phyloP scores from a whole-genome alignment of 2,888 invertebrate genomes.

The Cecidostiba fungosa region DNA sequence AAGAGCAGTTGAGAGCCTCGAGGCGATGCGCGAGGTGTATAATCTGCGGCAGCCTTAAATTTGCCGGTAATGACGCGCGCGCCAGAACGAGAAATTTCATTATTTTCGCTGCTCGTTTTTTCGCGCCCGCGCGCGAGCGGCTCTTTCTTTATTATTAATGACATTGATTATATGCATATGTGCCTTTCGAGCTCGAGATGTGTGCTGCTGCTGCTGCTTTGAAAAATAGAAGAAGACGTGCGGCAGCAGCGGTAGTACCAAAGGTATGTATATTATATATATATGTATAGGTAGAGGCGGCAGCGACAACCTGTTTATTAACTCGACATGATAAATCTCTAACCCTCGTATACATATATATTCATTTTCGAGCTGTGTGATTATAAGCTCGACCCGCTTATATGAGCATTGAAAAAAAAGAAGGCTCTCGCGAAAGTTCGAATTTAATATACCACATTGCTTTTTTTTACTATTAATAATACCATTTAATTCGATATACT shows the following conservation, averaged over 20 bases:
- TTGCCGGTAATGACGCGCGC: slow-evolving; percentile 55
- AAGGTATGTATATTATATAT: neutral
- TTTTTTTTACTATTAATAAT: neutral
- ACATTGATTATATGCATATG: slow-evolving; percentile 52
- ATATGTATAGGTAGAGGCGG: neutral
- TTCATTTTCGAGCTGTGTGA: neutral
- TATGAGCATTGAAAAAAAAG: neutral
- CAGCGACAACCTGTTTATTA: slow-evolving; percentile 66
- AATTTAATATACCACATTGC: neutral
- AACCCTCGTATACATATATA: slow-evolving; percentile 5
- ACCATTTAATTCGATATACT: no score
- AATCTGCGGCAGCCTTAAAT: slow-evolving; percentile 56
- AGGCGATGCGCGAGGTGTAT: slow-evolving; percentile 26
- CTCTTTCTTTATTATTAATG: slow-evolving; percentile 49
- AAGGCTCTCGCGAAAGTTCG: neutral
- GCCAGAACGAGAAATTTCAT: slow-evolving; percentile 38
- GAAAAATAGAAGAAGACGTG: slow-evolving; percentile 35
- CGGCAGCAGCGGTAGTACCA: neutral
- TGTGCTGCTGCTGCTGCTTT: neutral
- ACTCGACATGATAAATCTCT: slow-evolving; percentile 54
- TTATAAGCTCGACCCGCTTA: neutral
- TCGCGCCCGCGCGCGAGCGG: neutral
- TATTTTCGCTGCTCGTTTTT: slow-evolving; percentile 38
- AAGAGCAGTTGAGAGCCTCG: slow-evolving; percentile 25
- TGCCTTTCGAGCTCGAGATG: slow-evolving; percentile 39